These are phyloP conservation scores for Rhagium mordax DNA, from an alignment of 2,888 invertebrate species.

Conservation along the genomic window DNA sequence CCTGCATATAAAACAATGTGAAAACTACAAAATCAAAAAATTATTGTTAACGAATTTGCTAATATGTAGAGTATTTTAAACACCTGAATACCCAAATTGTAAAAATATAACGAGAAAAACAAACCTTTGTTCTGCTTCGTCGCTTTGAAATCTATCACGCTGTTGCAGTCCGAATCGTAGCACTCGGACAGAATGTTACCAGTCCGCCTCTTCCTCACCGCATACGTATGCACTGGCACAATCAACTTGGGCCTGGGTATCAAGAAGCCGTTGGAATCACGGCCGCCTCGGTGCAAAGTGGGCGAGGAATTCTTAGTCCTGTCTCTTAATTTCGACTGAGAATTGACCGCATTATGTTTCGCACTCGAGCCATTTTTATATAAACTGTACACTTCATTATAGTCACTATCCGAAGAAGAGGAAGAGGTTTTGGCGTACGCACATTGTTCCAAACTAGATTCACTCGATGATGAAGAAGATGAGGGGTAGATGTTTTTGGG, in stretches of 20 bases:
- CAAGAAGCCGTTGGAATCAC: conserved; percentile 75
- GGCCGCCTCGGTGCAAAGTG: conserved; percentile 34
- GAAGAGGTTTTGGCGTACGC: conserved; percentile 40
- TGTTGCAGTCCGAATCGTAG: conserved; percentile 47
- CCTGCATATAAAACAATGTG: no score
- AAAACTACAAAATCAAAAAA: no score
- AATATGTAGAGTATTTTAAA: no score
- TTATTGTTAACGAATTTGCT: no score
- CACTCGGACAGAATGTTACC: conserved; percentile 73
- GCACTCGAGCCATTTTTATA: conserved; percentile 61
- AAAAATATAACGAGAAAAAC: conserved; percentile 8
- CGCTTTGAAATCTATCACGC: conserved; percentile 26
- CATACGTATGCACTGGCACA: conserved; percentile 91
- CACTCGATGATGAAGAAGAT: conserved; percentile 51
- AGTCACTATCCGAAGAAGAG: conserved; percentile 41
- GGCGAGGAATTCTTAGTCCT: conserved; percentile 41
- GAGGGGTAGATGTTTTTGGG: conserved; percentile 64
- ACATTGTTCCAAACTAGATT: conserved; percentile 32
- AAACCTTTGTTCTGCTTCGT: conserved; percentile 38
- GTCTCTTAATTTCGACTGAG: conserved; percentile 37
- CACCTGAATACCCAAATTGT: no score
- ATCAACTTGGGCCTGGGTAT: conserved; percentile 90
- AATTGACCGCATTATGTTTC: conserved; percentile 36
- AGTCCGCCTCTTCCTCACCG: conserved; percentile 83
- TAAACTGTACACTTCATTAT: conserved; percentile 56